phyloP scores from a whole-genome alignment of 2,888 invertebrate species.

The Pandemis cinnamomeana region DNA sequence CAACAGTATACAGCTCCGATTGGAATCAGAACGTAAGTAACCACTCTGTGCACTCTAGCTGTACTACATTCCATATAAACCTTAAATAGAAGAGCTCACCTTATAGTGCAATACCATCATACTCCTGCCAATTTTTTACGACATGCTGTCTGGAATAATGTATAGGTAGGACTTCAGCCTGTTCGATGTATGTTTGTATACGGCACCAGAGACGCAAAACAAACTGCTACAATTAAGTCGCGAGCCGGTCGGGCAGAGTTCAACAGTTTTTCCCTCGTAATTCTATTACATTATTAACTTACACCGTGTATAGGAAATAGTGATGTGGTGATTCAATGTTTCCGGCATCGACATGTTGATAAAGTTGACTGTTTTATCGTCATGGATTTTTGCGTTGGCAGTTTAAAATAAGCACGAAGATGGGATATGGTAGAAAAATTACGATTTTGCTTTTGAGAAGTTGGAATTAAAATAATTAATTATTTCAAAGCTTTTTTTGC shows the following conservation, averaged over 20 bases:
- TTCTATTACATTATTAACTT: constrained; percentile 85
- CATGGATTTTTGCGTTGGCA: background rate
- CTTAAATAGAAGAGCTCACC: no score
- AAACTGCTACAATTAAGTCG: constrained; percentile 81
- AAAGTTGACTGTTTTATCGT: background rate
- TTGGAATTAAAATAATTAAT: no score
- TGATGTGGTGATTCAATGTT: constrained; percentile 47
- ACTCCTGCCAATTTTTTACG: no score
- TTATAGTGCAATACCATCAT: background rate
- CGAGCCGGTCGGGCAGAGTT: constrained; percentile 76
- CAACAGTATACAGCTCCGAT: no score
- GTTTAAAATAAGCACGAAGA: background rate
- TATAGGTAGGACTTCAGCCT: background rate
- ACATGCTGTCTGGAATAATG: no score
- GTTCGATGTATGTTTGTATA: constrained; percentile 13
- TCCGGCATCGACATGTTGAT: constrained; percentile 19
- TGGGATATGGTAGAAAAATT: background rate
- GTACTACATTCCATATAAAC: no score
- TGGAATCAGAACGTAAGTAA: no score
- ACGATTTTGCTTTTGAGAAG: no score
- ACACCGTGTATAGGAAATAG: constrained; percentile 77
- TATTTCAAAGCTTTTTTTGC: no score
- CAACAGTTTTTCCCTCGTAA: constrained; percentile 84
- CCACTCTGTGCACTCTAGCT: no score
- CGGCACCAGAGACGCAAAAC: constrained; percentile 61